A percentile compares a stretch with the other conserved stretches of the same genome.
These are phyloP conservation scores for Campoletis sonorensis DNA, from an alignment of 1,140 invertebrate genomes.

Conservation along the genomic window DNA sequence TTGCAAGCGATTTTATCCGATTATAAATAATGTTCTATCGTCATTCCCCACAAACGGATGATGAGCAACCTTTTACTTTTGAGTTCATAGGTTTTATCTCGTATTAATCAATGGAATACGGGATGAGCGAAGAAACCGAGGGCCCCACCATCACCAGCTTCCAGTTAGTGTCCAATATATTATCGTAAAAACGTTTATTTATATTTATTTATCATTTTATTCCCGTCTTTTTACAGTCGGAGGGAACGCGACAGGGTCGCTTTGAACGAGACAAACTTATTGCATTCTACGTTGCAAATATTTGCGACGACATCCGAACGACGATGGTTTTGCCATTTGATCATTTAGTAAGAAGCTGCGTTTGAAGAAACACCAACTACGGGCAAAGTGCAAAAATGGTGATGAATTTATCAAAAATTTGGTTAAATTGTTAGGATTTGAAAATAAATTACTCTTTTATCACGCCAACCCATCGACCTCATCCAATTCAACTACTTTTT, in stretches of 20 bases:
- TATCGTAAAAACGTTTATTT: background rate
- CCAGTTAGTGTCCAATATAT: too few species aligned
- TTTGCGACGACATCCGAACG: background rate
- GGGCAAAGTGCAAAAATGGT: background rate
- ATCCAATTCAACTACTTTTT: background rate
- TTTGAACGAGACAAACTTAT: background rate
- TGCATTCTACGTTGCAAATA: background rate
- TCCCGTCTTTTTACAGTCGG: background rate
- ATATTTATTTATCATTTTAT: background rate
- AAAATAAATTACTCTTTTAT: too few species aligned
- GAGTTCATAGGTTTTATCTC: background rate
- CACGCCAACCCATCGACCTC: background rate
- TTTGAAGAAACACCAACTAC: background rate
- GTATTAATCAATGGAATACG: background rate
- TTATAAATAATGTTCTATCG: background rate
- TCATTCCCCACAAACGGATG: background rate
- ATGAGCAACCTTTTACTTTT: background rate
- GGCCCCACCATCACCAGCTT: background rate
- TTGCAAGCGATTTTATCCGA: background rate
- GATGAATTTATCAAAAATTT: background rate
- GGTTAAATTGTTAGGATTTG: too few species aligned
- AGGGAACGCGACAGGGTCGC: background rate
- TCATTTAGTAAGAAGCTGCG: background rate
- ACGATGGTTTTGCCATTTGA: background rate
- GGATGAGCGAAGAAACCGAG: background rate